Base-by-base conservation (phyloP, 2,797 vertebrate species). In the Smutsia gigantea region DNA sequence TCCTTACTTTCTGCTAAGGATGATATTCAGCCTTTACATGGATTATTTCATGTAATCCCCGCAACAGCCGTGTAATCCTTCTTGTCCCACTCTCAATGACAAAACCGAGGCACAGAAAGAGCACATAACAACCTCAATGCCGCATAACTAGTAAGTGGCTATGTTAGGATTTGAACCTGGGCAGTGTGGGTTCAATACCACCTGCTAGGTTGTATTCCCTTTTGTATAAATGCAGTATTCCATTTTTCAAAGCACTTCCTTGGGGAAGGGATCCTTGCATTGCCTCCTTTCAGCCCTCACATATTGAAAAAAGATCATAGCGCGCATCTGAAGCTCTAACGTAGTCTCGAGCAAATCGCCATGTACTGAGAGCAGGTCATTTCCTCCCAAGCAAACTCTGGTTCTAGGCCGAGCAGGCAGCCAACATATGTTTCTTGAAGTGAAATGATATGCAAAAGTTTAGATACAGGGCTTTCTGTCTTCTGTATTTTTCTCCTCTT, bases 361-460 rank as follows among this genome's bases (percentile, higher is more conserved):
- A 2, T 12, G 4, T 4, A 4, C 39, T 0, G 13, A 74, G 18
- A 17, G 4, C 4, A 21, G 39, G 42, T 2, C 18, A 31, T 9
- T 57, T 34, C 7, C 29, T 85, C 17, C 10, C 17, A 46, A 61
- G 46, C 19, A 49, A 66, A 46, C 63, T 10, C 0, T 3, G 34
- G 21, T 46, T 18, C 23, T 13, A 7, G 7, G 42, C 27, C 57
- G 39, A 37, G 0, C 39, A 61, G 31, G 64, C 0, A 6, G 82
- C 42, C 1, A 39, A 49, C 14, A 29, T 25, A 39, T 34, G 19
- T n/a, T 90, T 75, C 63, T 46, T 82, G 27, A 81, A 66, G n/a
- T 55, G 12, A 75, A 53, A 17, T 49, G 10, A 37, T 31, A 34
- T 17, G 46, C 57, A 42, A 9, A 49, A 21, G 5, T 69, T 72